These are phyloP conservation scores for Hemichromis elongatus DNA, from an alignment of 2,113 vertebrate genomes.

Conservation along the genomic window DNA sequence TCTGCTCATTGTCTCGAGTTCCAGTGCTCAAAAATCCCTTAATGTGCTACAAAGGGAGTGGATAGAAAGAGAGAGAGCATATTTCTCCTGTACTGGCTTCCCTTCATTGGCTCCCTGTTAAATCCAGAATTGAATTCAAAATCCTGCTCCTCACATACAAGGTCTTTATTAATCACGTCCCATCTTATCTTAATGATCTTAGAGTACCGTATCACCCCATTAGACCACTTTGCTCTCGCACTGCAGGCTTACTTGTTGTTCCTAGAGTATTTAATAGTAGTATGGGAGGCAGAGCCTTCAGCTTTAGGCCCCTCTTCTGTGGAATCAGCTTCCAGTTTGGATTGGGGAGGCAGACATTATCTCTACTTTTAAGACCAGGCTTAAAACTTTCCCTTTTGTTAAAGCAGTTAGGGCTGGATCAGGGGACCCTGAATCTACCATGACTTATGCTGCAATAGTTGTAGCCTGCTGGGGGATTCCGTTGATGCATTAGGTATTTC, in stretches of 20 bases:
- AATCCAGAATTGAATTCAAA: background rate
- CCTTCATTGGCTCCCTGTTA: background rate
- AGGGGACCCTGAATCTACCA: background rate
- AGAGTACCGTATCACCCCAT: background rate
- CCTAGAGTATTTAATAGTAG: background rate
- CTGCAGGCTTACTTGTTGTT: background rate
- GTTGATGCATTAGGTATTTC: background rate
- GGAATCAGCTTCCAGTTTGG: background rate
- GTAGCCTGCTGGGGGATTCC: background rate
- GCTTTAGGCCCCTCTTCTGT: accelerated
- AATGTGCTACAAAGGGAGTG: background rate
- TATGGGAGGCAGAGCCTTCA: background rate
- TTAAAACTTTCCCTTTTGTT: background rate
- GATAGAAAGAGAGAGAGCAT: background rate
- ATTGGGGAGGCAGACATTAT: accelerated
- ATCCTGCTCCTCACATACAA: background rate
- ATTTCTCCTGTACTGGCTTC: background rate
- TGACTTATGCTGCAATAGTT: background rate
- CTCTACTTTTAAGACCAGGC: background rate
- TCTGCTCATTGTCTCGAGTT: background rate
- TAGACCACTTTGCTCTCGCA: accelerated
- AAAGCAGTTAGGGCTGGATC: accelerated
- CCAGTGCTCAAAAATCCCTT: background rate
- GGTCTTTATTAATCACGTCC: background rate
- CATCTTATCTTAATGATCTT: background rate